A percentile compares a stretch with the other conserved stretches of the same genome.
These are phyloP conservation scores for Furnarius figulus DNA, from an alignment of 2,113 vertebrate genomes.

Conservation along the genomic window DNA sequence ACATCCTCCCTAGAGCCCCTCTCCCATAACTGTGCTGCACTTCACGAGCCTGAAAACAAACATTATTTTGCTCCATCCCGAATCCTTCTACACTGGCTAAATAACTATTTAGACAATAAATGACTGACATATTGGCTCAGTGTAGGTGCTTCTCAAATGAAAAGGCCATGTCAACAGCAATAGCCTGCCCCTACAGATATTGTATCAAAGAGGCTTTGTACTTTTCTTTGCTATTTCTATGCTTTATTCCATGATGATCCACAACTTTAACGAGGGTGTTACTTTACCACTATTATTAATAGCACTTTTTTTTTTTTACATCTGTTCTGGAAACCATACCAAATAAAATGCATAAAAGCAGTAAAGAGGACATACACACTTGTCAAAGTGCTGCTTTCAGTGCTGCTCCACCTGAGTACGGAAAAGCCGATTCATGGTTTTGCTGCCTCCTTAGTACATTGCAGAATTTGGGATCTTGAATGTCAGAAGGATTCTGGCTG, in stretches of 20 bases:
- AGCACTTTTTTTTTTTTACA: neutral
- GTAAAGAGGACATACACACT: neutral
- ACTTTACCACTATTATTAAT: neutral
- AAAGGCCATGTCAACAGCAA: neutral
- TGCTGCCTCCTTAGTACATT: neutral
- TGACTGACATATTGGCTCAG: neutral
- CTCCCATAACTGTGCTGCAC: neutral
- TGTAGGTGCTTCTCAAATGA: neutral
- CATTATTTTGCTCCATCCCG: neutral
- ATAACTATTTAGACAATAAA: neutral
- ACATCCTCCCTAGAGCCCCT: neutral
- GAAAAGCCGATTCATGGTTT: neutral
- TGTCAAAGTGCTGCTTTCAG: neutral
- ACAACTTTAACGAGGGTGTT: neutral
- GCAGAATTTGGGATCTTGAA: neutral
- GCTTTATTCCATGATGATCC: neutral
- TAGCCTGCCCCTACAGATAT: neutral
- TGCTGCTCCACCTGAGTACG: neutral
- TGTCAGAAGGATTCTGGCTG: neutral
- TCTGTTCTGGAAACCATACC: neutral
- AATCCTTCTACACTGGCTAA: neutral
- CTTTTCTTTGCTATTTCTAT: neutral
- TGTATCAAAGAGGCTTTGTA: neutral
- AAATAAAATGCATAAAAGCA: neutral
- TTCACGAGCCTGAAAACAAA: neutral